These are phyloP conservation scores for Tetranychus urticae DNA, from an alignment of 1,140 invertebrate genomes.

Conservation along the genomic window DNA sequence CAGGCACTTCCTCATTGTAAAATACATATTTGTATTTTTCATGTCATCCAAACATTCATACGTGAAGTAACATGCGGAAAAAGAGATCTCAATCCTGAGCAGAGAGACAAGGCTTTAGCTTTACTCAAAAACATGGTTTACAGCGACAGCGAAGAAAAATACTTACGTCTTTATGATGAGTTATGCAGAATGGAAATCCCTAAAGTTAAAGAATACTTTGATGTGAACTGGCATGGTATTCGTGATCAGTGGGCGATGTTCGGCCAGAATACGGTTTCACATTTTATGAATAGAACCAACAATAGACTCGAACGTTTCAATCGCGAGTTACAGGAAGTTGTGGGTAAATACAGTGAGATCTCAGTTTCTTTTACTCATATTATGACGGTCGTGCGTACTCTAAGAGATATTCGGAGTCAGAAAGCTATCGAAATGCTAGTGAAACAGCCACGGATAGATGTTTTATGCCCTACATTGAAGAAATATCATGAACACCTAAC, in stretches of 20 bases:
- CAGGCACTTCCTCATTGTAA: background rate
- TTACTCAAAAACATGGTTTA: background rate
- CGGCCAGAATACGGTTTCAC: background rate
- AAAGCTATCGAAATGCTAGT: background rate
- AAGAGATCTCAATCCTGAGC: background rate
- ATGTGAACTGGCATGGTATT: background rate
- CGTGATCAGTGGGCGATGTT: background rate
- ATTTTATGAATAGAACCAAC: background rate
- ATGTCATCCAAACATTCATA: background rate
- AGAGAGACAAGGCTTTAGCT: background rate
- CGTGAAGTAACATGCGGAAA: background rate
- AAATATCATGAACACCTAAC: background rate
- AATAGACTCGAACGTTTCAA: background rate
- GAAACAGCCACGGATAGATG: too few species aligned
- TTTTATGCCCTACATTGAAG: too few species aligned
- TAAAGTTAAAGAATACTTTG: background rate
- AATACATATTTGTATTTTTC: background rate
- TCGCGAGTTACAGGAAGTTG: background rate
- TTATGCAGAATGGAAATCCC: background rate
- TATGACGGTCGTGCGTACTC: background rate
- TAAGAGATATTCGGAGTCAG: background rate
- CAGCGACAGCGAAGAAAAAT: background rate
- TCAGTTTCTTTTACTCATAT: background rate
- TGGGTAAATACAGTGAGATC: background rate
- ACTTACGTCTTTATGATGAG: background rate